Conservation (phyloP, 2,888 invertebrate species). For the Cheilosia vulpina region DNA sequence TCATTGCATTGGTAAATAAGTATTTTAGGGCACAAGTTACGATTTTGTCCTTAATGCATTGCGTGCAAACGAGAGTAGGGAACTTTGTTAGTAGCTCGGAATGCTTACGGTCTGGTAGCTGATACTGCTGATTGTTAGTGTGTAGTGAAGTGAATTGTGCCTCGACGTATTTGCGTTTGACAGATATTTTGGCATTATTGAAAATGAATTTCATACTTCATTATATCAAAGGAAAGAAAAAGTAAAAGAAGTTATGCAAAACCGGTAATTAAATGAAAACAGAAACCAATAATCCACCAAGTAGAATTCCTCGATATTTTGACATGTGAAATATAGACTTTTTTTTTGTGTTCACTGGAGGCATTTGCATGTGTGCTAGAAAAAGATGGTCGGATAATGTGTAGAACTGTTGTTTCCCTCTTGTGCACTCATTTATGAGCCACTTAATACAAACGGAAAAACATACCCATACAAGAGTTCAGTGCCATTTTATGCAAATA, state of each 20-base stretch:
- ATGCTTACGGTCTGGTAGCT: constrained; percentile 13
- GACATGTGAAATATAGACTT: constrained; percentile 51
- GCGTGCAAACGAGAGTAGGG: constrained; percentile 1
- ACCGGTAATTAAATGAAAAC: constrained; percentile 13
- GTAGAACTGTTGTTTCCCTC: constrained; percentile 16
- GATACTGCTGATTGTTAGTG: constrained; percentile 1
- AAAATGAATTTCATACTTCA: constrained; percentile 7
- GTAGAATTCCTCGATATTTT: constrained; percentile 44
- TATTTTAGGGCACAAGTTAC: not conserved
- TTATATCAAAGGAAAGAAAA: not conserved
- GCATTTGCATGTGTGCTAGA: constrained; percentile 45
- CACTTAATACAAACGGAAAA: constrained; percentile 8
- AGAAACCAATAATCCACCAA: constrained; percentile 19
- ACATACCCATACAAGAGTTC: constrained; percentile 62
- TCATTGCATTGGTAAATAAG: constrained; percentile 32
- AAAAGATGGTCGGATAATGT: constrained; percentile 19
- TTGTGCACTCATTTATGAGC: constrained; percentile 9
- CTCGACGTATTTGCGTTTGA: constrained; percentile 16
- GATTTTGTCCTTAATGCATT: constrained; percentile 12
- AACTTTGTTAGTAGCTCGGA: constrained; percentile 15
- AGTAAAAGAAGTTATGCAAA: constrained; percentile 2
- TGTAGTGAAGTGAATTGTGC: constrained; percentile 11
- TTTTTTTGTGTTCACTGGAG: constrained; percentile 16
- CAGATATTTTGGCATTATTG: constrained; percentile 6
- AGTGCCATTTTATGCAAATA: constrained; percentile 70